Base-by-base conservation (phyloP, 2,797 vertebrate genomes). In the Crocidura indochinensis region DNA sequence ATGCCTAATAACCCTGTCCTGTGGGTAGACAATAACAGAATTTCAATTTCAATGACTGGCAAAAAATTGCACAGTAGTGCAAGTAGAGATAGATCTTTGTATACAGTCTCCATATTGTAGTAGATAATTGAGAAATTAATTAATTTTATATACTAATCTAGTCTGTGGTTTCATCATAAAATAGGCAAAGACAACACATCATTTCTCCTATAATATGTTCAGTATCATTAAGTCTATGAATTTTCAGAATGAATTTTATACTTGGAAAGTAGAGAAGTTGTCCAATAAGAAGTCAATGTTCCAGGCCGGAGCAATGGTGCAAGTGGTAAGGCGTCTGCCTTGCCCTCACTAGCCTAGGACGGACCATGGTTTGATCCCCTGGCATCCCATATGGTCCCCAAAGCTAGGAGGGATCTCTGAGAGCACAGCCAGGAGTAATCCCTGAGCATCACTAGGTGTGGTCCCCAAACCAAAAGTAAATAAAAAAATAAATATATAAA, bases 201-300 rank as follows among this genome's bases (percentile, higher is more conserved):
- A 49, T 8, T 24, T 72, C 1, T 64, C 24, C 73, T 78, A 2
- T 68, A 77, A 74, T 7, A 78, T 53, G 31, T 75, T 87, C 15
- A 87, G 19, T 38, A 74, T 53, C 14, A 75, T 22, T 38, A 10
- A 24, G 6, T 47, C 29, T 78, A 49, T 73, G 67, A 15, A 77
- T 89, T 62, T 87, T 82, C 27, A 51, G 68, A 80, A 53, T 22
- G 9, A 69, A 38, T 69, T 84, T 84, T 12, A 69, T 56, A 27
- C 20, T 1, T 64, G n/a, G 27, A 62, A 78, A 83, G 53, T 64
- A 62, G 26, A 68, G 12, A 73, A 73, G 79, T 44, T 83, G 46
- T 11, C 46, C 56, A 27, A 60, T 71, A 46, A 62, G 56, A n/a
- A 64, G 31, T 84, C 80, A 68, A 17, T 74, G n/a, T 73, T 14